Evolutionary conservation across 2,113 vertebrate species (phyloP).

Genomic region (Pelvicachromis taeniatus): DNA sequence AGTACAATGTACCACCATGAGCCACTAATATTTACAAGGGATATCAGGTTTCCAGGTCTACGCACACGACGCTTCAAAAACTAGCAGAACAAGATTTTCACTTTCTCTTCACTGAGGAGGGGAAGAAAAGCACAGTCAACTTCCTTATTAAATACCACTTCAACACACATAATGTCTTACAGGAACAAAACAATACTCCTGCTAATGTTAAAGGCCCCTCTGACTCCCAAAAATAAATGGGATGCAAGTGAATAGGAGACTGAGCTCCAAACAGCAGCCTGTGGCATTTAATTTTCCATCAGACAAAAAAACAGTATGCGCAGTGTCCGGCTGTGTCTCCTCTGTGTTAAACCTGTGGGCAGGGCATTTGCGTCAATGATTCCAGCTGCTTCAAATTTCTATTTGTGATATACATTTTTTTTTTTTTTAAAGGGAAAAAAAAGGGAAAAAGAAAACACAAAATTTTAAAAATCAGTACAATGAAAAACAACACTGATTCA

Average conservation of each 20-base stretch:
- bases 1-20: conserved; percentile 29
- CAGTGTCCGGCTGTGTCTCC: conserved; percentile 32
- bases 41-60: conserved; percentile 46
- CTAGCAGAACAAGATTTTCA: conserved; percentile 60
- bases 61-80: conserved; percentile 42
- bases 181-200: conserved; percentile 30
- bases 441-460: background rate
- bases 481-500: conserved; percentile 5
- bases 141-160: conserved; percentile 43
- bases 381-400: conserved; percentile 6
- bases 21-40: conserved; percentile 43
- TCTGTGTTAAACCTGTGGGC: conserved; percentile 49
- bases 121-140: conserved; percentile 44
- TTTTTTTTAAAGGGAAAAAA: background rate
- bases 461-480: conserved; percentile 9
- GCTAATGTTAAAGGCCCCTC: conserved; percentile 30
- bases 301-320: conserved; percentile 28
- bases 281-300: conserved; percentile 51
- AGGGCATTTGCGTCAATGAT: conserved; percentile 34
- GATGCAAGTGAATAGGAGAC: conserved; percentile 41
- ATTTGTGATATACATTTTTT: background rate
- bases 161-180: conserved; percentile 41
- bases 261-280: conserved; percentile 41
- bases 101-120: conserved; percentile 52
- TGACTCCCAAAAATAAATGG: conserved; percentile 37